These are phyloP conservation scores for Eristalinus aeneus DNA, from an alignment of 2,888 invertebrate genomes.

Conservation along the genomic window DNA sequence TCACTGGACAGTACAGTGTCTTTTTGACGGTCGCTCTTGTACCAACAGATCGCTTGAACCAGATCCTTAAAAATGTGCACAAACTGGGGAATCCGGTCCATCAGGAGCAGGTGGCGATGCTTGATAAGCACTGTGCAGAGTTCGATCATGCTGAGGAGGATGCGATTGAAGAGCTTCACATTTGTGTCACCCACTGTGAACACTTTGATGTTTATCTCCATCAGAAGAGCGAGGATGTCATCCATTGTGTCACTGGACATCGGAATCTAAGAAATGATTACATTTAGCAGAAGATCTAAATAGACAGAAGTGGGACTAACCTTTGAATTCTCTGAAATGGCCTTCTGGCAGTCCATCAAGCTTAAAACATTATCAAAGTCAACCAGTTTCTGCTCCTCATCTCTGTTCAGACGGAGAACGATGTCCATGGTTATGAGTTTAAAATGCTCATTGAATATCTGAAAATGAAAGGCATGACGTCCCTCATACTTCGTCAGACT, in stretches of 20 bases:
- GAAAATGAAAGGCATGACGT: not conserved
- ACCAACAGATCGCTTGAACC: conserved; percentile 78
- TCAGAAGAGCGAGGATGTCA: conserved; percentile 76
- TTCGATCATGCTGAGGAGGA: conserved; percentile 74
- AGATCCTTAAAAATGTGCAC: conserved; percentile 77
- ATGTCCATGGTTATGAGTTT: conserved; percentile 76
- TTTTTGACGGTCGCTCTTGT: conserved; percentile 77
- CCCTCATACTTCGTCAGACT: not conserved
- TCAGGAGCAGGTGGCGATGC: conserved; percentile 74
- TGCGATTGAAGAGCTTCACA: conserved; percentile 72
- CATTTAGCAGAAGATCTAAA: not conserved
- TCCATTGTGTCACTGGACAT: conserved; percentile 77
- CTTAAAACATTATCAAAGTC: conserved; percentile 72
- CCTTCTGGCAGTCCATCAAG: conserved; percentile 75
- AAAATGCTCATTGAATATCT: conserved; percentile 80
- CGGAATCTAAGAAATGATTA: conserved; percentile 72
- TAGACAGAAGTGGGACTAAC: conserved; percentile 64
- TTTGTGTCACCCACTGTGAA: conserved; percentile 74
- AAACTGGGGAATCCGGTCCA: conserved; percentile 78
- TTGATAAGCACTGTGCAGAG: conserved; percentile 75
- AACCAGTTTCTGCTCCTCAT: conserved; percentile 62
- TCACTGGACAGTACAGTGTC: conserved; percentile 73
- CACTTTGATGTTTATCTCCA: conserved; percentile 77
- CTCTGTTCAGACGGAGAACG: conserved; percentile 72
- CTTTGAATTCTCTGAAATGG: conserved; percentile 75